Evolutionary conservation across 2,113 vertebrate genomes (phyloP), one percentile per base, ranked within the genome.

Genomic region (Nannospalax galili): DNA sequence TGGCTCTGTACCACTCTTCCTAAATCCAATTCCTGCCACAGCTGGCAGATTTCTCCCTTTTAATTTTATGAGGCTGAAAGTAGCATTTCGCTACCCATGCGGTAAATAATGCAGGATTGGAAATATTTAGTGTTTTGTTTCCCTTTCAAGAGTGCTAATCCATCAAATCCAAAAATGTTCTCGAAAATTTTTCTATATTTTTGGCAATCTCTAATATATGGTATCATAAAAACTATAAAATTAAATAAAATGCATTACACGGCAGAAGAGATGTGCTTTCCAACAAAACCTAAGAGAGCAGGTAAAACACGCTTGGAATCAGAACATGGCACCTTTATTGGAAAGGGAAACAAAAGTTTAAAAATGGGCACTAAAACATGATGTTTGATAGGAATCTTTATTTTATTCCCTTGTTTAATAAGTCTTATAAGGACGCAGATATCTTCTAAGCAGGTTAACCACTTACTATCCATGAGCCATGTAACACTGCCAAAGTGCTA

Each of bases 71-170:
- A 99, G 99, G 98, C 99, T 98, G 99, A 99, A 99, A 99, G 99
- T 99, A 99, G 99, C 99, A 99, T 99, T 99, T 99, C 99, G 99
- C 99, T 99, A 99, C 97, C 98, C 99, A 99, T 99, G 99, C 98
- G 98, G 99, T 99, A 99, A 99, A 99, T 99, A 99, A 99, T 99
- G 98, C 98, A 97, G 98, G 99, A 99, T 99, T 99, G 99, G 99
- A 99, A 99, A 99, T 99, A 99, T 99, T 99, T 99, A 99, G 99
- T 99, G 99, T 99, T 99, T 99, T 99, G 99, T 99, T 99, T 99
- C 99, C 98, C 98, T 99, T 98, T 99, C 97, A 99, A 99, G 98
- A 99, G 98, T 98, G 97, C 98, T 98, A 99, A 99, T 99, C 99
- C 98, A 99, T 99, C 98, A 99, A 97, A 96, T 93, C 90, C 96